Percentiles rank a stretch among this genome's conserved stretches.
Conservation (phyloP, 1,140 invertebrate genomes). For the Drosophila ananassae region DNA sequence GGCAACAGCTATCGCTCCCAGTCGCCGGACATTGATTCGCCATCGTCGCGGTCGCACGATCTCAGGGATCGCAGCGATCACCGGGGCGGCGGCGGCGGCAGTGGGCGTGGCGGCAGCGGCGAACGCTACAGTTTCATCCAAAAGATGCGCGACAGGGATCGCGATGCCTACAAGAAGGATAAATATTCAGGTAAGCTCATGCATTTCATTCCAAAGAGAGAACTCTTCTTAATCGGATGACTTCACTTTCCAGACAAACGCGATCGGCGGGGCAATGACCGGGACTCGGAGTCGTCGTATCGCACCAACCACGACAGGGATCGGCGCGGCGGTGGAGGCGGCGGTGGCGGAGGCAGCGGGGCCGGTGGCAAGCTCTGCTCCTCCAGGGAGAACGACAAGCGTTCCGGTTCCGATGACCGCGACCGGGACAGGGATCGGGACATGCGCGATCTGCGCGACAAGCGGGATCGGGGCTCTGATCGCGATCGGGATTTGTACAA, state of each 20-base stretch:
- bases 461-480: constrained; percentile 85
- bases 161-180: constrained; percentile 95
- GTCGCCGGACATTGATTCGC: constrained; percentile 88
- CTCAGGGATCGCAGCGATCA: constrained; percentile 87
- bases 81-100: constrained; percentile 84
- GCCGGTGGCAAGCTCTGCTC: constrained; percentile 73
- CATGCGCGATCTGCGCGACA: constrained; percentile 72
- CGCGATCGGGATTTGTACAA: constrained; percentile 96
- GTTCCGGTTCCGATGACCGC: constrained; percentile 81
- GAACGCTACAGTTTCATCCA: constrained; percentile 88
- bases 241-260: constrained; percentile 87
- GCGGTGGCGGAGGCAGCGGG: constrained; percentile 51
- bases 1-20: constrained; percentile 91
- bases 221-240: not conserved
- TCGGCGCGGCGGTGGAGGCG: constrained; percentile 80
- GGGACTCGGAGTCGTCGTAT: constrained; percentile 90
- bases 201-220: not conserved
- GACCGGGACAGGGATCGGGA: constrained; percentile 81
- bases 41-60: constrained; percentile 85
- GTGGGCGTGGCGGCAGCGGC: constrained; percentile 84
- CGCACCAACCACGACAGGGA: constrained; percentile 93
- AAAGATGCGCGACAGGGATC: constrained; percentile 93
- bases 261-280: constrained; percentile 87
- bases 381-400: constrained; percentile 79
- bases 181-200: constrained; percentile 89